Conservation (phyloP, 2,797 vertebrate genomes). For the Cichlasoma orientale region DNA sequence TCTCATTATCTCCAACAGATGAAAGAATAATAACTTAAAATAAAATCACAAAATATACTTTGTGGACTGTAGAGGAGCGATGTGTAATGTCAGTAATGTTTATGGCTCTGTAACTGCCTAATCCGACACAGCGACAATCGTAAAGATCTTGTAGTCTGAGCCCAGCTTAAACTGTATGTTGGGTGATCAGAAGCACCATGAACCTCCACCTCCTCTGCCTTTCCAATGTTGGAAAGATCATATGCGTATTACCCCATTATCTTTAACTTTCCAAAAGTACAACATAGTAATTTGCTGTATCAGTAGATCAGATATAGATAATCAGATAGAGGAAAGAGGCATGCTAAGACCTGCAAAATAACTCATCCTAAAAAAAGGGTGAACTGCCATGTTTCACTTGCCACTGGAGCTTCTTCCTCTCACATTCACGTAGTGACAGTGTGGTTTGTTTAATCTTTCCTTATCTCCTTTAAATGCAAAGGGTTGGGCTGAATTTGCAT, state of each 20-base stretch:
- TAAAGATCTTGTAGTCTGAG: background rate
- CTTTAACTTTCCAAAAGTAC: background rate
- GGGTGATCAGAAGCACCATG: background rate
- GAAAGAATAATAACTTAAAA: background rate
- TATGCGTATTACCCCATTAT: background rate
- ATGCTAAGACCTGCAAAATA: slow-evolving; percentile 43
- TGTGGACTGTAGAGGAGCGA: background rate
- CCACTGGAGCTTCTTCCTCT: slow-evolving; percentile 23
- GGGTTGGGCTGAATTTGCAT: slow-evolving; percentile 49
- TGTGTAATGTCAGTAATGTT: background rate
- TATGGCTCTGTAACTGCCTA: background rate
- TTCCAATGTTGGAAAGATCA: background rate
- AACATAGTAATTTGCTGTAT: slow-evolving; percentile 6
- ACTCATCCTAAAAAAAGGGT: background rate
- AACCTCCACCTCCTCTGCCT: background rate
- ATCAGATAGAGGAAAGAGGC: background rate
- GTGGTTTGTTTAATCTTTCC: slow-evolving; percentile 55
- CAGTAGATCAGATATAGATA: slow-evolving; percentile 3
- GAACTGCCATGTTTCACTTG: slow-evolving; percentile 38
- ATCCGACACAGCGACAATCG: background rate
- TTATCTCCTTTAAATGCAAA: slow-evolving; percentile 65
- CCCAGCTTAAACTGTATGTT: background rate
- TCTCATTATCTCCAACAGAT: background rate
- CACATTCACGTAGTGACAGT: slow-evolving; percentile 46
- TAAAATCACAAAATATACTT: background rate